phyloP scores from a whole-genome alignment of 2,113 vertebrate genomes.

The Aythya baeri region DNA sequence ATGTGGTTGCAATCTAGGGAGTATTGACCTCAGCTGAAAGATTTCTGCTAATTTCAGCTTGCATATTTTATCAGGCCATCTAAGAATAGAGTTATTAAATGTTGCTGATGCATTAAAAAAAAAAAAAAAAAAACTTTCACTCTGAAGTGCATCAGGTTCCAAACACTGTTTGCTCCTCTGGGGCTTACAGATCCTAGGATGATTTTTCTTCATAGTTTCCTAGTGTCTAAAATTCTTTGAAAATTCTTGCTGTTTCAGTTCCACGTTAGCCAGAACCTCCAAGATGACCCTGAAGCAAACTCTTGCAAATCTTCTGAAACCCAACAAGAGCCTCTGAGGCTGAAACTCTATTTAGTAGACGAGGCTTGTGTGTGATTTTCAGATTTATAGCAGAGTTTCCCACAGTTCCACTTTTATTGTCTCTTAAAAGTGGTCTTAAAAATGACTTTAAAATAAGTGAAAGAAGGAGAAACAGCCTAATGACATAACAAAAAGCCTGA shows the following conservation, averaged over 20 bases:
- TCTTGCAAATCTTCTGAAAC: conserved; percentile 30
- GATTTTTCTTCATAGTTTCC: background rate
- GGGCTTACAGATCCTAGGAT: background rate
- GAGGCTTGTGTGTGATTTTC: background rate
- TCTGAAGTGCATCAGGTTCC: background rate
- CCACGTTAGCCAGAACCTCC: background rate
- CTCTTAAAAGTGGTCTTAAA: background rate
- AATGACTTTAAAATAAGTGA: background rate
- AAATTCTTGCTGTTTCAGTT: background rate
- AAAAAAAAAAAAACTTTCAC: background rate
- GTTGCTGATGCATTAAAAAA: background rate
- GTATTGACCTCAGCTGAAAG: background rate
- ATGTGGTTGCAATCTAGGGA: background rate
- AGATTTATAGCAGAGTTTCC: conserved; percentile 48
- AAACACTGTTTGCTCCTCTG: background rate
- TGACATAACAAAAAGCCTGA: background rate
- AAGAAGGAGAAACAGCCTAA: background rate
- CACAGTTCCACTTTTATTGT: conserved; percentile 35
- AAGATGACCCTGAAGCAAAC: conserved; percentile 39
- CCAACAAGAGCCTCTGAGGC: background rate
- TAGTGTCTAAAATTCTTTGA: background rate
- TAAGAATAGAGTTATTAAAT: background rate
- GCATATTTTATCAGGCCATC: background rate
- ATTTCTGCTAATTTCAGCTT: background rate
- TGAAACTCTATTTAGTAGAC: conserved; percentile 3